A percentile compares a stretch with the other conserved stretches of the same genome.
Conservation (phyloP, 1,140 invertebrate species). For the Microplitis mediator region DNA sequence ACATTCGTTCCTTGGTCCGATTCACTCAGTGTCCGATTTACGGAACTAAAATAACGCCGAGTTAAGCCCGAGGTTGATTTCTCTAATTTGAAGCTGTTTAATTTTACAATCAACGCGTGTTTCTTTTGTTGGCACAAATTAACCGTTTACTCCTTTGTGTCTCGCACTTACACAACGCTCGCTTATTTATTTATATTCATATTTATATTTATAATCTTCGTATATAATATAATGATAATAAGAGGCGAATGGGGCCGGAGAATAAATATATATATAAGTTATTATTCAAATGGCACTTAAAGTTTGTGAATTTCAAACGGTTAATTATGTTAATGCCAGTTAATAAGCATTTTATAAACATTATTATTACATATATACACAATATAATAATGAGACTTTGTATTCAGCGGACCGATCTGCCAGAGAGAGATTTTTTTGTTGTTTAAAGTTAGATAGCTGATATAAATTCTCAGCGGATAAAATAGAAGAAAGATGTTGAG, state of each 20-base stretch:
- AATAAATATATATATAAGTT: too few species aligned
- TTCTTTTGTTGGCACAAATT: background rate
- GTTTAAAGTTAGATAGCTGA: too few species aligned
- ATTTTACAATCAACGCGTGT: conserved; percentile 25
- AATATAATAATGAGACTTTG: conserved; percentile 1
- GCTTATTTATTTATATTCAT: background rate
- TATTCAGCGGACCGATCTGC: background rate
- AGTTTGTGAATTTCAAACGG: too few species aligned
- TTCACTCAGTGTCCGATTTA: conserved; percentile 12
- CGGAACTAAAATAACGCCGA: conserved; percentile 17
- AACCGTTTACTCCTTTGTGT: background rate
- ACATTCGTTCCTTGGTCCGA: background rate
- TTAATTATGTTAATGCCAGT: too few species aligned
- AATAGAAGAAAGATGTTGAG: background rate
- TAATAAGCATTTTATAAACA: too few species aligned
- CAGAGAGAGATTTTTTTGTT: background rate
- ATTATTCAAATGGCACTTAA: too few species aligned
- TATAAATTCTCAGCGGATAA: too few species aligned
- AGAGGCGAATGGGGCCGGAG: too few species aligned
- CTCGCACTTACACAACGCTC: background rate
- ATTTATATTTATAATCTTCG: background rate
- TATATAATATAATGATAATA: too few species aligned
- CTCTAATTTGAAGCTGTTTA: conserved; percentile 31
- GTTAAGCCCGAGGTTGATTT: conserved; percentile 15
- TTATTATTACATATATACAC: too few species aligned